These are phyloP conservation scores for Metridium senile DNA, from an alignment of 92 coral and sea anemone species.

Conservation along the genomic window DNA sequence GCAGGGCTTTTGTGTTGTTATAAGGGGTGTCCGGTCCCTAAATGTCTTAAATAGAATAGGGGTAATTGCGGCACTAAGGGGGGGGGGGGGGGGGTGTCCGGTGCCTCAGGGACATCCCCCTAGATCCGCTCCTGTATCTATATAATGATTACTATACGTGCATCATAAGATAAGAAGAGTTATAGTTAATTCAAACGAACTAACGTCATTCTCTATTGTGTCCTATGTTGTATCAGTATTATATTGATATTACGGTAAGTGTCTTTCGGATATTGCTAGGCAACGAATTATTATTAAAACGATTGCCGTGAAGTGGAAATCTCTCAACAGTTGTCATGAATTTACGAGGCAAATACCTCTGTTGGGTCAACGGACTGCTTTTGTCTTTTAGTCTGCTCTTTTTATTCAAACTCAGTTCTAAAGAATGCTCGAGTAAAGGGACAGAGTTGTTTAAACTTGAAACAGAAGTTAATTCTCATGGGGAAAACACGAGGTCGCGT, in stretches of 20 bases:
- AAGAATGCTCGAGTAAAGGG: not conserved
- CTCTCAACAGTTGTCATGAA: not conserved
- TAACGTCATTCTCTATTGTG: too few species aligned
- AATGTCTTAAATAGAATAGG: too few species aligned
- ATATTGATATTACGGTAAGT: not conserved
- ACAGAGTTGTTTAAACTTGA: not conserved
- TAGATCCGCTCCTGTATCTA: too few species aligned
- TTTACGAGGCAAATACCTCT: not conserved
- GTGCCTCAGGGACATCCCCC: too few species aligned
- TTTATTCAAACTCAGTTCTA: not conserved
- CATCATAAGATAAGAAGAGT: too few species aligned
- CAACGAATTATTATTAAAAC: not conserved
- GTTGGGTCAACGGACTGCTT: not conserved
- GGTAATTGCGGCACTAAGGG: too few species aligned
- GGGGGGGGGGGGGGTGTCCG: too few species aligned
- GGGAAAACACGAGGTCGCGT: not conserved
- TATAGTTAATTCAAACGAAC: too few species aligned
- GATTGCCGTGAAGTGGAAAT: not conserved
- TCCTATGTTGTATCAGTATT: too few species aligned
- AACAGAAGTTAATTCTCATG: not conserved
- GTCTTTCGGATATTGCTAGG: not conserved
- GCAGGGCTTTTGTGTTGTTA: too few species aligned
- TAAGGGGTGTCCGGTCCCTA: too few species aligned
- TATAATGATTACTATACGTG: too few species aligned
- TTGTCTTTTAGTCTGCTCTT: not conserved